A percentile compares a stretch with the other conserved stretches of the same genome.
These are phyloP conservation scores for Camponotus floridanus DNA, from an alignment of 1,140 invertebrate species.

Conservation along the genomic window DNA sequence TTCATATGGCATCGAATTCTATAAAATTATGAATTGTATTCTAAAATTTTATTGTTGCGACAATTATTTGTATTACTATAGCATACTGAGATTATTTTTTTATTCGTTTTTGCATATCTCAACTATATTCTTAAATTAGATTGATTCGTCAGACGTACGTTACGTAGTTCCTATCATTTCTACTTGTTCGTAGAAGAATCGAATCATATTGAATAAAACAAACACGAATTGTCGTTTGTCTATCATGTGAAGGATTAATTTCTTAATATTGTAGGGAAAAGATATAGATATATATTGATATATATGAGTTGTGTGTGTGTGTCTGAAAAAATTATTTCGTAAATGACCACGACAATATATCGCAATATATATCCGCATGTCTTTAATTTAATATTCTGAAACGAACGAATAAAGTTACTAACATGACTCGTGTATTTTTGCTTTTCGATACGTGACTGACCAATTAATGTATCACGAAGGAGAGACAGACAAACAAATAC, in stretches of 20 bases:
- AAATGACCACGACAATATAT: not conserved
- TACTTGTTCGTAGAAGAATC: slow-evolving; percentile 32
- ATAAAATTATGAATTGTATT: not conserved
- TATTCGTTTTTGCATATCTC: not conserved
- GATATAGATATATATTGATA: not conserved
- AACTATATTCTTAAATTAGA: not conserved
- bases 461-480: not conserved
- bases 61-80: not conserved
- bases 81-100: not conserved
- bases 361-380: not conserved
- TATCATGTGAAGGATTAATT: not conserved
- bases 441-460: not conserved
- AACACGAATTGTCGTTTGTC: not conserved
- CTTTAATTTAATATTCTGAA: not conserved
- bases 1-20: not conserved
- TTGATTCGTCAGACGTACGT: not conserved
- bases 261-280: not conserved
- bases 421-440: not conserved
- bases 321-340: slow-evolving; percentile 5
- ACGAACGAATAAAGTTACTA: not conserved
- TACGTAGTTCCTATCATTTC: slow-evolving; percentile 28
- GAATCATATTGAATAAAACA: slow-evolving; percentile 16
- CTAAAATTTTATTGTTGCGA: not conserved
- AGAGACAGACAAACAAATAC: slow-evolving; percentile 8
- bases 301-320: not conserved